Evolutionary conservation across 2,888 invertebrate genomes (phyloP).

Genomic region (Cylindroiulus punctatus): DNA sequence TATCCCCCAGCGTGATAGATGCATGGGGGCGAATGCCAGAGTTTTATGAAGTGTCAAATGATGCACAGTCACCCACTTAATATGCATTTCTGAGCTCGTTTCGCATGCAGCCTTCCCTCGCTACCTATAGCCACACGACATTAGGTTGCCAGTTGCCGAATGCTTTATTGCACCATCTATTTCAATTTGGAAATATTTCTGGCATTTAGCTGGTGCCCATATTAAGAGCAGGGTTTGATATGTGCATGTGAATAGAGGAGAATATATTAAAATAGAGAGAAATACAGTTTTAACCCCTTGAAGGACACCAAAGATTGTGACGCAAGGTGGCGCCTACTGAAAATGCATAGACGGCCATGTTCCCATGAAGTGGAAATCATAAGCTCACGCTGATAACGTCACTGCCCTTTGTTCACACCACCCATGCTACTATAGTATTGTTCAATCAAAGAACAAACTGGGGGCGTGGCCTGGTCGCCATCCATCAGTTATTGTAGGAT

Average conservation of each 20-base stretch:
- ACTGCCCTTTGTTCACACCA: too few relatives aligned
- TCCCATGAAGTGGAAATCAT: too few relatives aligned
- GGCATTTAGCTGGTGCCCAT: background rate
- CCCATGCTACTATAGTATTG: too few relatives aligned
- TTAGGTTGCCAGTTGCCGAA: constrained; percentile 12
- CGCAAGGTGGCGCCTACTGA: background rate
- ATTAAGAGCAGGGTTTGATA: background rate
- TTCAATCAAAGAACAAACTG: too few relatives aligned
- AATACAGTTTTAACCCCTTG: constrained; percentile 19
- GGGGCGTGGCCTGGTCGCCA: too few relatives aligned
- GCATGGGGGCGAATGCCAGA: background rate
- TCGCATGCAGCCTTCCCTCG: constrained; percentile 18
- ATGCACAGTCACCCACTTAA: constrained; percentile 32
- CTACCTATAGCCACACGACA: background rate
- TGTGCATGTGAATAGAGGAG: too few relatives aligned
- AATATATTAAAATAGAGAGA: constrained; percentile 32
- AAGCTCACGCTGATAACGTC: too few relatives aligned
- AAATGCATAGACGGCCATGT: background rate
- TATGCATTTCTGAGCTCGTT: constrained; percentile 32
- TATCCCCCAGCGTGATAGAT: background rate
- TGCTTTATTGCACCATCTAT: constrained; percentile 32
- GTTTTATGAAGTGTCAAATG: constrained; percentile 26
- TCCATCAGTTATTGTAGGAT: too few relatives aligned
- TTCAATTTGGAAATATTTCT: constrained; percentile 20
- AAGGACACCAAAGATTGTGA: background rate